Evolutionary conservation across 2,888 invertebrate genomes (phyloP).

Genomic region (Emmelina monodactyla): DNA sequence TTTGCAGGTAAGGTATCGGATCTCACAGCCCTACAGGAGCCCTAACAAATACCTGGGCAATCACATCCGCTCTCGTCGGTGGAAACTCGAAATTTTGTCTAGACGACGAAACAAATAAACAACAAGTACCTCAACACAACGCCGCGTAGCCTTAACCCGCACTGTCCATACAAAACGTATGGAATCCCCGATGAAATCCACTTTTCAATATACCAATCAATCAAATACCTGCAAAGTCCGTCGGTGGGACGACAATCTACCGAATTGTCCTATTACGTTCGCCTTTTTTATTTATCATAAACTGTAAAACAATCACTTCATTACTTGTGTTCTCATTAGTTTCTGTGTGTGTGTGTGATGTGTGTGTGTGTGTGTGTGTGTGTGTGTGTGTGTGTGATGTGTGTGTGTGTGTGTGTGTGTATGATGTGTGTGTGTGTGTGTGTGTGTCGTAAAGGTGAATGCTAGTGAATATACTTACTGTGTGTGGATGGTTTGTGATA

Average conservation of each 20-base stretch:
- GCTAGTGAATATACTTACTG: slow-evolving; percentile 64
- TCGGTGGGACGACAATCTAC: slow-evolving; percentile 61
- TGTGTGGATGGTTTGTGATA: slow-evolving; percentile 58
- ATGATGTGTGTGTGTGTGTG: neutral
- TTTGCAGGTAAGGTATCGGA: too few relatives aligned
- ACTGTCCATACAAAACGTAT: neutral
- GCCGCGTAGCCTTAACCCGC: slow-evolving; percentile 19
- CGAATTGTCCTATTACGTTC: slow-evolving; percentile 57
- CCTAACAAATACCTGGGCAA: neutral
- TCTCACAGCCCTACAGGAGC: too few relatives aligned
- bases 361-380: slow-evolving; percentile 18
- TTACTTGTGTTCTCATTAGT: slow-evolving; percentile 39
- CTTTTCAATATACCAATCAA: slow-evolving; percentile 60
- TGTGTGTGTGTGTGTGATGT: slow-evolving; percentile 5
- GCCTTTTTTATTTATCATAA: slow-evolving; percentile 53
- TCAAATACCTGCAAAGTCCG: slow-evolving; percentile 64
- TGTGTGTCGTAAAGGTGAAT: slow-evolving; percentile 2
- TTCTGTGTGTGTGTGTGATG: slow-evolving; percentile 11
- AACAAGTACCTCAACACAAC: slow-evolving; percentile 54
- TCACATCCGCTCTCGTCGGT: neutral
- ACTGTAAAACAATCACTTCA: slow-evolving; percentile 64
- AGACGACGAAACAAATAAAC: slow-evolving; percentile 42
- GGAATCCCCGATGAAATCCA: slow-evolving; percentile 10
- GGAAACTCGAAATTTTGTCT: too few relatives aligned
- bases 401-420: slow-evolving; percentile 9